Percentiles rank a stretch among this genome's conserved stretches.
Evolutionary conservation across 1,140 invertebrate genomes (phyloP).

Genomic region (Trinorchestia longiramus): DNA sequence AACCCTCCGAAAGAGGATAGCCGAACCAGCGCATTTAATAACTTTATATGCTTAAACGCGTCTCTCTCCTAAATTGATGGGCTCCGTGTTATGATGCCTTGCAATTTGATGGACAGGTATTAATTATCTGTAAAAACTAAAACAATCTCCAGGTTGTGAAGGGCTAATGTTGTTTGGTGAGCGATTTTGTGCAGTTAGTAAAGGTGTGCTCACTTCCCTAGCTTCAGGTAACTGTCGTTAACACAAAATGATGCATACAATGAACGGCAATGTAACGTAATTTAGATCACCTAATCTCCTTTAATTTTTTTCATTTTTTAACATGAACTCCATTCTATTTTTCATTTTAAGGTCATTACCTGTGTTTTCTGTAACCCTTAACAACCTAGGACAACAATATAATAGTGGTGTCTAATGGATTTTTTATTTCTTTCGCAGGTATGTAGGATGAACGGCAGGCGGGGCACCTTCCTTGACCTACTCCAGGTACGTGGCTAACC

Average conservation of each 20-base stretch:
- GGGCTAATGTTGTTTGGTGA: background rate
- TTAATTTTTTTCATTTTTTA: background rate
- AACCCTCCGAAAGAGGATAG: background rate
- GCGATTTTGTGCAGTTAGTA: background rate
- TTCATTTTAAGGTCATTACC: background rate
- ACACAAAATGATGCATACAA: background rate
- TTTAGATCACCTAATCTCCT: background rate
- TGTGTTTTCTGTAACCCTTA: background rate
- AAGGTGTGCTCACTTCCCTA: background rate
- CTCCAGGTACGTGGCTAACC: background rate
- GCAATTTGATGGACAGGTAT: background rate
- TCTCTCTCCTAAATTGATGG: background rate
- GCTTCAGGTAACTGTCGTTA: background rate
- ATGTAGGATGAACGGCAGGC: conserved; percentile 50
- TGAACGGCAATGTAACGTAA: background rate
- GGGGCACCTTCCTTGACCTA: conserved; percentile 36
- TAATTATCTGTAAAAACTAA: background rate
- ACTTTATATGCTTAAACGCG: conserved; percentile 49
- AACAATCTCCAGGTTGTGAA: background rate
- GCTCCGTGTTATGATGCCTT: background rate
- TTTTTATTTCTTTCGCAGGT: conserved; percentile 12
- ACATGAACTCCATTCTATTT: background rate
- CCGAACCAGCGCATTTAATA: background rate
- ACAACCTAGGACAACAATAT: background rate
- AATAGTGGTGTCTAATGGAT: background rate